Evolutionary conservation across 2,797 vertebrate genomes (phyloP), one percentile per base, ranked within the genome.

Genomic region (Moxostoma hubbsi): DNA sequence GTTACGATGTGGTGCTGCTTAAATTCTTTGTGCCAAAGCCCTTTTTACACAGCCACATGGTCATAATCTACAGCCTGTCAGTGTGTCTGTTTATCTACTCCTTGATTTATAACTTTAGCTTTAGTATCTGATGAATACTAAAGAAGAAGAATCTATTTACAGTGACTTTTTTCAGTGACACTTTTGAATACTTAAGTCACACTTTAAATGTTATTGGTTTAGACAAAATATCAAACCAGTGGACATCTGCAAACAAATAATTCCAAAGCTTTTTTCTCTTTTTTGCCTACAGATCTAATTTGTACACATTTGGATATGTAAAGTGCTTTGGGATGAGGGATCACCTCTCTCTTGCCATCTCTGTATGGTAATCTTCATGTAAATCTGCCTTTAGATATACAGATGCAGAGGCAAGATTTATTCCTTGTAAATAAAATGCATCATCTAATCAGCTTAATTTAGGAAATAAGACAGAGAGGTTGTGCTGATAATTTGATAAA

Each of bases 391-490:
- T 55, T 79, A 75, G 73, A 82, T 85, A 77, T 85, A 65, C 36
- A 61, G 77, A 63, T 64, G 54, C 63, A 64, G 43, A 16, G 58
- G 59, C 68, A 45, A 61, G 67, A 59, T 77, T 75, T 82, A 73
- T 77, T 71, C 62, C 50, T 54, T 45, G 47, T 70, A 73, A 61
- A 73, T 47, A 68, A 79, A 77, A 80, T 54, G 71, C 61, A 24
- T 13, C 61, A 47, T 66, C 61, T 84, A 85, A 85, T 87, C 82
- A 72, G 73, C 82, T 85, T 84, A 77, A 84, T 81, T 85, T 75
- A 69, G 36, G 9, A 54, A 64, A 79, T 63, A 72, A 69, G 51
- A 65, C 59, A 67, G 55, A 45, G 67, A 72, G 51, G 70, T 81
- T 47, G 65, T 55, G 47, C 46, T 67, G 73, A 67, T 54, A 36